phyloP scores from a whole-genome alignment of 2,797 vertebrate genomes.

The Gallinago nigripennis region DNA sequence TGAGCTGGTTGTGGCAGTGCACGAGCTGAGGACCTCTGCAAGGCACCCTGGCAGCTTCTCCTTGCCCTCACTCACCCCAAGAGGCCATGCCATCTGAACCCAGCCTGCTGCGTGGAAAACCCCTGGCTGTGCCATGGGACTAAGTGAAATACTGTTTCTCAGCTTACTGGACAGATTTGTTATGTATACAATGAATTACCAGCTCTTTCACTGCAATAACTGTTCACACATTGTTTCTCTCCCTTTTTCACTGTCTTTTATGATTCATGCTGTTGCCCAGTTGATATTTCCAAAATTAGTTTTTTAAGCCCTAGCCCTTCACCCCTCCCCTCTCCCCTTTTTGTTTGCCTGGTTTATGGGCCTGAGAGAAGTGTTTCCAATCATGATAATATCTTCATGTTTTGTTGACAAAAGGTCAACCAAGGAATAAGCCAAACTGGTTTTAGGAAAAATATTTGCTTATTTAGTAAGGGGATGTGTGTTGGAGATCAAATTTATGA shows the following conservation, averaged over 20 bases:
- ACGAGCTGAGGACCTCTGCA: not conserved
- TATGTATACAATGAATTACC: slow-evolving; percentile 36
- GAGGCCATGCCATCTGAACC: not conserved
- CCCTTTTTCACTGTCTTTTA: slow-evolving; percentile 30
- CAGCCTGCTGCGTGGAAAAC: not conserved
- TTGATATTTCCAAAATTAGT: slow-evolving; percentile 46
- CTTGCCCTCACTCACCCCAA: rapidly evolving
- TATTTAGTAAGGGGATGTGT: slow-evolving; percentile 58
- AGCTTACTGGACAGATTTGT: slow-evolving; percentile 5
- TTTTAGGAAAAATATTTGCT: slow-evolving; percentile 63
- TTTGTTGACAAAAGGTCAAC: slow-evolving; percentile 64
- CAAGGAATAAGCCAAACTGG: slow-evolving; percentile 53
- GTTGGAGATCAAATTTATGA: slow-evolving; percentile 63
- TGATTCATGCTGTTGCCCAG: slow-evolving; percentile 41
- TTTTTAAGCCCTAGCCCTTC: slow-evolving; percentile 7
- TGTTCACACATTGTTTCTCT: slow-evolving; percentile 41
- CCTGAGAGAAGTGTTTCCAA: slow-evolving; percentile 42
- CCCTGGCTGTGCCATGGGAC: not conserved
- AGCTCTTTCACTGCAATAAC: slow-evolving; percentile 5
- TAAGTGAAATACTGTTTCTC: not conserved
- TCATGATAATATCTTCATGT: slow-evolving; percentile 40
- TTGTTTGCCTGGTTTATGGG: slow-evolving; percentile 34
- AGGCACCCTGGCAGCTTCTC: not conserved
- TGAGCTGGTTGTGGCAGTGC: rapidly evolving
- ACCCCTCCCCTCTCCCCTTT: not conserved